phyloP scores from a whole-genome alignment of 2,888 invertebrate species.

The Lepetodrilus schrolli region DNA sequence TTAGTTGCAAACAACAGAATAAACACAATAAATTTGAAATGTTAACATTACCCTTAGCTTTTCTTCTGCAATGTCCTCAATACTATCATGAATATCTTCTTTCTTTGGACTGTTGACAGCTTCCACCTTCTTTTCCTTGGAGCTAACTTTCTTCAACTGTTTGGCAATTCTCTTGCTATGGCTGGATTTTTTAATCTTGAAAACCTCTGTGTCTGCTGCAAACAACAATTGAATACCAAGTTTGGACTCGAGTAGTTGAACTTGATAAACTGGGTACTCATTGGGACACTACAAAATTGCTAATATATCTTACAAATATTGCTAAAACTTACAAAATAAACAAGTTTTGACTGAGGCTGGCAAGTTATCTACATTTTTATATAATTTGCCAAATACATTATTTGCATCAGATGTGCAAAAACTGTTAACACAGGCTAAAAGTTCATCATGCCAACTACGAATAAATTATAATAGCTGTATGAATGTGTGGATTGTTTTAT shows the following conservation, averaged over 20 bases:
- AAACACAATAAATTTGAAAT: too few species aligned
- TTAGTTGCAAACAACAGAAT: too few species aligned
- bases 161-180: conserved; percentile 83
- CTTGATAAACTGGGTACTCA: background rate
- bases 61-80: conserved; percentile 43
- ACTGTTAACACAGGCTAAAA: too few species aligned
- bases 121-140: conserved; percentile 69
- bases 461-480: too few species aligned
- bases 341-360: too few species aligned
- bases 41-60: conserved; percentile 57
- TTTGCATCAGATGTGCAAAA: too few species aligned
- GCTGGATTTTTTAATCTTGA: conserved; percentile 95
- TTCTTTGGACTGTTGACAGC: conserved; percentile 29
- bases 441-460: too few species aligned
- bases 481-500: too few species aligned
- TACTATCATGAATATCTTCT: background rate
- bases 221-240: conserved; percentile 31
- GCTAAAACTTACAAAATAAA: too few species aligned
- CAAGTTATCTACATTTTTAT: too few species aligned
- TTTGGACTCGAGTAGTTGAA: background rate
- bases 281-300: background rate
- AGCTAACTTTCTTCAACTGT: conserved; percentile 82
- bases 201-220: conserved; percentile 86
- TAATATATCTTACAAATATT: conserved; percentile 61
- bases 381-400: too few species aligned